A percentile compares a stretch with the other conserved stretches of the same genome.
Evolutionary conservation across 2,888 invertebrate species (phyloP).

Genomic region (Augiades crinisus): DNA sequence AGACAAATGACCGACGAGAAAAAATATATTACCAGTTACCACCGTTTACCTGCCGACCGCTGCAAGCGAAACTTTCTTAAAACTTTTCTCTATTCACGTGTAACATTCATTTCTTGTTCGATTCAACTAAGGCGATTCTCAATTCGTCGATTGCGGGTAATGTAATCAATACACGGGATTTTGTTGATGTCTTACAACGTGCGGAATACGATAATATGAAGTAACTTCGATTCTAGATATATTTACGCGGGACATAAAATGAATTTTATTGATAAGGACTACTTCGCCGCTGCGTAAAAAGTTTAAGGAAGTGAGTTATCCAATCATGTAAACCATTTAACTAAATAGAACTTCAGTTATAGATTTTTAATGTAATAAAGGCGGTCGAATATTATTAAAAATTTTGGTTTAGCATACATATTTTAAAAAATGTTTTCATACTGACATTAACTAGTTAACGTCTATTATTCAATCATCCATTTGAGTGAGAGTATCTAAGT

Average conservation of each 20-base stretch:
- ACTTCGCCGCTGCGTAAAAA: slow-evolving; percentile 3
- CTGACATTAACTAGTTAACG: too few relatives aligned
- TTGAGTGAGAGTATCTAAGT: too few relatives aligned
- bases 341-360: slow-evolving; percentile 3
- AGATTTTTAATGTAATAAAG: slow-evolving; percentile 1
- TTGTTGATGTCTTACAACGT: neutral
- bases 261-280: slow-evolving; percentile 21
- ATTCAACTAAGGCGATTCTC: neutral
- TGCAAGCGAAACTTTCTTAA: neutral
- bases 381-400: neutral
- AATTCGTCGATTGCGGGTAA: neutral
- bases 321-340: slow-evolving; percentile 13
- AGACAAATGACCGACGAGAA: slow-evolving; percentile 63
- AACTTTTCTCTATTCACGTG: neutral
- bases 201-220: slow-evolving; percentile 13
- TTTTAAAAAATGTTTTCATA: too few relatives aligned
- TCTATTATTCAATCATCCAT: too few relatives aligned
- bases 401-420: too few relatives aligned
- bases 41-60: slow-evolving; percentile 20
- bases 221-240: slow-evolving; percentile 22
- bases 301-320: neutral
- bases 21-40: slow-evolving; percentile 48
- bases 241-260: slow-evolving; percentile 23
- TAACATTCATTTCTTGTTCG: neutral
- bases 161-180: neutral